Evolutionary conservation across 2,797 vertebrate genomes (phyloP), one percentile per base, ranked within the genome.

Genomic region (Glyptemys insculpta): DNA sequence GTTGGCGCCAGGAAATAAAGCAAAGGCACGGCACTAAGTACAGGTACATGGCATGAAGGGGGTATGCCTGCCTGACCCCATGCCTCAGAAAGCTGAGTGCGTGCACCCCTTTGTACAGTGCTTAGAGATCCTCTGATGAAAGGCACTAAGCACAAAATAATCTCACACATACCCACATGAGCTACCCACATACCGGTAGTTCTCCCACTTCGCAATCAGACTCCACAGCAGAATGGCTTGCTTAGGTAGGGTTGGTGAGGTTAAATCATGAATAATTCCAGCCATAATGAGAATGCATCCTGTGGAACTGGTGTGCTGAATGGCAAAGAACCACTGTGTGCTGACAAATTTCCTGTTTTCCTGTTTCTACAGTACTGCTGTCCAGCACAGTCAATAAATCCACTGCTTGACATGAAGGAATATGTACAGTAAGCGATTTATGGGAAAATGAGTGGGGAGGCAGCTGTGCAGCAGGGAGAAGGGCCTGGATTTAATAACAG

Each of bases 281-380:
- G 31, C 41, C 23, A 52, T 21, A 11, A 18, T 1, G 80, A 44
- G 6, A 47, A 27, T 0, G 0, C 6, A 31, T 10, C 10, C 65
- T 4, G 0, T 4, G 79, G 53, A 81, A n/a, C 12, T 8, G 31
- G 10, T 37, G 53, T 4, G 25, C 23, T 0, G 1, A 78, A 37
- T 1, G 1, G 47, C 41, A 56, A 27, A 57, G 74, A 50, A n/a
- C 34, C 15, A 27, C 31, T 6, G 79, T 1, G 10, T 49, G 52
- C 6, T n/a, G 44, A 34, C 9, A n/a, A 47, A 76, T 12, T 12
- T 25, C 65, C 11, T 1, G 21, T 21, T 14, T 31, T 86, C 31
- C 37, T 18, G 4, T 44, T 31, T 8, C 1, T 1, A 0, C n/a
- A 19, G 41, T 0, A 0, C 41, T 41, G 3, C 1, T 18, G 3